Base-by-base conservation (phyloP, 2,888 invertebrate genomes). In the Amphipoea lucens region DNA sequence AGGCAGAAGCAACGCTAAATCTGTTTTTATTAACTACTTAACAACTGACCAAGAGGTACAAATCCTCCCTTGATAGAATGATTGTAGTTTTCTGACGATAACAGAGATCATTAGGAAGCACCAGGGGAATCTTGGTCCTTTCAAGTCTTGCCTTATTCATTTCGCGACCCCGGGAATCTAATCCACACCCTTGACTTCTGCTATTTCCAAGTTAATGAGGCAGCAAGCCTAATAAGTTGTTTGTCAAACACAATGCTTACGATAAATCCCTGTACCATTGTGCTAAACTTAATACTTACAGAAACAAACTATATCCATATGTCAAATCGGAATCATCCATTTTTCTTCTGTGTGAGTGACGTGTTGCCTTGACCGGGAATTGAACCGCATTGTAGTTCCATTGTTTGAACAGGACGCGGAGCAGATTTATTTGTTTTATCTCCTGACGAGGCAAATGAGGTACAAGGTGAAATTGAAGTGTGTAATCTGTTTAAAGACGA, bases 361-460 rank as follows among this genome's bases (percentile, higher is more conserved):
- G 78, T 70, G 42, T 87, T 82, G 69, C 90, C 90, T 90, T 90
- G 90, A 90, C 90, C 90, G 90, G 90, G 90, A 86, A 85, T 86
- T 84, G 84, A 90, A 89, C 85, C 77, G 81, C 81, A 68, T 77
- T 82, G 76, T 70, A 76, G 66, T 75, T 63, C 83, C 73, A 90
- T 90, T 90, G 90, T 89, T 88, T 82, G 79, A 70, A 84, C 75
- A 82, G 87, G 84, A 90, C 87, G 83, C 76, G 81, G 42, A 40
- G 57, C 36, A 74, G 71, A 86, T 87, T 81, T 86, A 81, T 89
- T 88, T 86, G 83, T 84, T 85, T 87, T 88, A 83, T 82, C 81
- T 85, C 63, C 78, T 81, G 79, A 71, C 81, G 70, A 69, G 85
- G 67, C 76, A 76, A 80, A 76, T 80, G 60, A 67, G 60, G 60